Base-by-base conservation (phyloP, 2,797 vertebrate species). In the Hozukius guyotensis region DNA sequence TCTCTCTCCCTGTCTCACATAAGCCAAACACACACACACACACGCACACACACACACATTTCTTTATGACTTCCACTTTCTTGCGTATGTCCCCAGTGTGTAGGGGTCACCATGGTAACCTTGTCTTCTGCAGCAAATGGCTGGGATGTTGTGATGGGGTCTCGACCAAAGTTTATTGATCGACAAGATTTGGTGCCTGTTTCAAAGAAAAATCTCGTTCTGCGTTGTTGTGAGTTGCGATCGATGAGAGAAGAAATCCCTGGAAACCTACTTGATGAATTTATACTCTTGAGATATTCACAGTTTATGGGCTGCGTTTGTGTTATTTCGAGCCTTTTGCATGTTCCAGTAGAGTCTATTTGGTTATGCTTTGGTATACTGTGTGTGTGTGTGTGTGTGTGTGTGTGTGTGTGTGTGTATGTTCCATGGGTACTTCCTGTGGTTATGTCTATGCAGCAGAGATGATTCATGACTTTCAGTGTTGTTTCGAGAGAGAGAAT, bases 401-500 rank as follows among this genome's bases (percentile, higher is more conserved):
- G 72, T 75, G 77, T 79, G 79, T 77, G 34, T 10, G 8, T 25
- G 63, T 46, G 20, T 53, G n/a, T 34, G 24, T 61, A 22, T 42
- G 84, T 92, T 94, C 91, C 89, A 92, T 89, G 86, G 91, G 69
- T 87, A 88, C 90, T 92, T 94, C 90, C 90, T 91, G 90, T 93
- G 91, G 87, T 90, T 85, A 65, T 59, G 75, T 75, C 74, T 86
- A 31, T 85, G 89, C 89, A 91, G 81, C 87, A 82, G 70, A 86
- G 88, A 94, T 93, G 90, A 93, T 92, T 94, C 92, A 94, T 91
- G 80, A 90, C 88, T 93, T 92, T 93, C 81, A 27, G 74, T 89
- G 75, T 86, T 88, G 77, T 83, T 85, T 88, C 46, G 80, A 87
- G 64, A 81, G 77, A 88, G 71, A 88, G 86, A 85, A 86, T 84